Percentiles rank a stretch among this genome's conserved stretches.
Conservation (phyloP, 2,113 vertebrate species). For the Sus scrofa region DNA sequence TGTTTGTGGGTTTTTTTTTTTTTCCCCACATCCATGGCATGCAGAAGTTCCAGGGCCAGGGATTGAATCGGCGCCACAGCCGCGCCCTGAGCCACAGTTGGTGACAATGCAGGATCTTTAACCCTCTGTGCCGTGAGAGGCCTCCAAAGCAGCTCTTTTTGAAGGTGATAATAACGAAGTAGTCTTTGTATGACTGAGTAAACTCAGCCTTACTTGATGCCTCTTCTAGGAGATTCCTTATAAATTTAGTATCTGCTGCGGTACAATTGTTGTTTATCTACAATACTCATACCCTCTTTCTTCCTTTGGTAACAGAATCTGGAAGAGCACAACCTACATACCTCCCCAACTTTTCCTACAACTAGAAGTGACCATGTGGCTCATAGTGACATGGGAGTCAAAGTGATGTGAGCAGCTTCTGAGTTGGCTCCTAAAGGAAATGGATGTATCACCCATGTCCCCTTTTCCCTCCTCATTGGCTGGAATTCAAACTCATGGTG, state of each 20-base stretch:
- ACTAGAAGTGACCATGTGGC: neutral
- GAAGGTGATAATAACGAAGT: neutral
- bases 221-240: neutral
- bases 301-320: neutral
- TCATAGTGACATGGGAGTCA: neutral
- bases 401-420: rapidly evolving
- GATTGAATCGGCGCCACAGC: no score
- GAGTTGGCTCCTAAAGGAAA: neutral
- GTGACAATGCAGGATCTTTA: no score
- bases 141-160: neutral
- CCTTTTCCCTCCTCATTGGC: no score
- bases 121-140: no score
- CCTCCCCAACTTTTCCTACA: neutral
- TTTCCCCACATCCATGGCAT: no score
- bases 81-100: no score
- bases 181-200: neutral
- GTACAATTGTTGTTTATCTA: neutral
- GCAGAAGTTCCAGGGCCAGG: no score
- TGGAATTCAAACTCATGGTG: neutral
- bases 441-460: rapidly evolving
- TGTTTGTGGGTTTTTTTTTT: no score
- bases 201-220: neutral
- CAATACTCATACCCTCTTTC: neutral
- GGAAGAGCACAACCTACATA: neutral
- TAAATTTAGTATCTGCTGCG: neutral